Base-by-base conservation (phyloP, 2,888 invertebrate species). In the Parthenolecanium corni region DNA sequence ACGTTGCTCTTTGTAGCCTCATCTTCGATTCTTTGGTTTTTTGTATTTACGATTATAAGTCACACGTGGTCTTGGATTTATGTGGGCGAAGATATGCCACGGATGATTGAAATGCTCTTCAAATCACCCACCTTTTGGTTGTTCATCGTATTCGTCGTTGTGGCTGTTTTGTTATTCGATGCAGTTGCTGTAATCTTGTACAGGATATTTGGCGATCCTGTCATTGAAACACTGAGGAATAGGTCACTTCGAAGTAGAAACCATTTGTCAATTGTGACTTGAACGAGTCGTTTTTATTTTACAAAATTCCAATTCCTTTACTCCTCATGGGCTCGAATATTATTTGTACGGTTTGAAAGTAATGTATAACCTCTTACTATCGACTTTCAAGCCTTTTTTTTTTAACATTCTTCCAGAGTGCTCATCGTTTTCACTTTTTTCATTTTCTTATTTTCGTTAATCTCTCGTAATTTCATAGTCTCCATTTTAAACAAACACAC, bases 81-180 rank as follows among this genome's bases (percentile, higher is more conserved):
- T 2, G 31, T 63, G 20, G 63, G 53, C 9, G 53, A 63, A 46
- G 53, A 63, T 38, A 52, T 63, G 63, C 44, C 52, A 9, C 20
- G 47, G 4, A 44, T 20, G 4, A 11, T 63, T n/a, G 52, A 25
- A 25, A 25, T 14, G 23, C 42, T 63, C 3, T 21, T 63, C 12
- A 2, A 42, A 6, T 20, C 53, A 6, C 63, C 63, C n/a, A 20
- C 31, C 18, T 58, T 58, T 16, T 58, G 58, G 58, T 36, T 38
- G 16, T 49, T 36, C 18, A 36, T 31, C 9, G 4, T 49, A 2
- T 31, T 58, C 38, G 21, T 20, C 20, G 12, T n/a, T n/a, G 6
- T 58, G 2, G 49, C 23, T n/a, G 20, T 58, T 31, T 36, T 58
- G 18, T 24, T 31, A 14, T 2, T 58, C 23, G 58, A 58, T 49